Evolutionary conservation across 2,113 vertebrate genomes (phyloP).

Genomic region (Cyprinodon brontotheroides): DNA sequence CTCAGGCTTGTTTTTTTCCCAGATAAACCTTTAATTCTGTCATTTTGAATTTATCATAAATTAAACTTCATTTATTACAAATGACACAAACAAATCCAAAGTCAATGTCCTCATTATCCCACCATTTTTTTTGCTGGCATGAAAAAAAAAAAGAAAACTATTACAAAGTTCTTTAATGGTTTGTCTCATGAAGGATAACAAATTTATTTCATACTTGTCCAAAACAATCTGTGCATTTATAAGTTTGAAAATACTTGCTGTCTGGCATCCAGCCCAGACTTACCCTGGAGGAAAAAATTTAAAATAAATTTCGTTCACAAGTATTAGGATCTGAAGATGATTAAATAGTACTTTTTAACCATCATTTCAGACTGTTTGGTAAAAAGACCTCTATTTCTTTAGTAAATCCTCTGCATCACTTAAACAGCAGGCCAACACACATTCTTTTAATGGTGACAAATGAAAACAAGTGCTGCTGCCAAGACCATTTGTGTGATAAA

Average conservation of each 20-base stretch:
- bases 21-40: neutral
- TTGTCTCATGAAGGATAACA: neutral
- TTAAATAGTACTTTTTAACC: neutral
- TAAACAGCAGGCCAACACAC: constrained; percentile 40
- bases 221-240: neutral
- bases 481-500: constrained; percentile 61
- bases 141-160: neutral
- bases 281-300: neutral
- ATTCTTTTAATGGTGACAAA: constrained; percentile 68
- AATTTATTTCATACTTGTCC: neutral
- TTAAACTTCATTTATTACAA: no score
- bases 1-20: no score
- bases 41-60: neutral
- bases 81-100: neutral
- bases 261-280: neutral
- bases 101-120: neutral
- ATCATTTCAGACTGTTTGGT: constrained; percentile 10
- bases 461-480: constrained; percentile 33
- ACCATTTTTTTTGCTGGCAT: neutral
- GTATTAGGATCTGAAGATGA: neutral
- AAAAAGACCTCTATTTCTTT: constrained; percentile 30
- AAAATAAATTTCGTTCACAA: constrained; percentile 7
- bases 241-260: neutral
- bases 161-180: neutral
- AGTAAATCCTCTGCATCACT: constrained; percentile 37